Base-by-base conservation (phyloP, 2,113 vertebrate genomes). In the Cinclus cinclus region DNA sequence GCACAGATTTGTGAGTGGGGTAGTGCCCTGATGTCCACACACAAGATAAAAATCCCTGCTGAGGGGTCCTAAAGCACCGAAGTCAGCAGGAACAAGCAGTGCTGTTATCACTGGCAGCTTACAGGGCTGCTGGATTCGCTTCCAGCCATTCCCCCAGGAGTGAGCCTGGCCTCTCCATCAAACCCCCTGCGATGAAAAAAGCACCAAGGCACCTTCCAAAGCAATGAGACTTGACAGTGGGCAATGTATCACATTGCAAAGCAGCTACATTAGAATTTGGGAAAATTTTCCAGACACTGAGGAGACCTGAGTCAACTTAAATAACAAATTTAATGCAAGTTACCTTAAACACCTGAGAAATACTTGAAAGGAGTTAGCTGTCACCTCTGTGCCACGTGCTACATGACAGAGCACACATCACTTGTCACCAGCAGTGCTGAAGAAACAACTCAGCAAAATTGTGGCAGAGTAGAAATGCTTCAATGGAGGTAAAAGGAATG, bases 1-100 rank as follows among this genome's bases (percentile, higher is more conserved):
- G 0, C 58, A 12, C 0, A 1, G 75, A 14, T 2, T 2, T 0
- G 52, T 1, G 15, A 8, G 1, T 0, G 22, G 63, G 9, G 0
- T 14, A 49, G 41, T 0, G 24, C 31, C 15, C 39, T 8, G 1
- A 28, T 6, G 52, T 3, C 37, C 28, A 70, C 56, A 8, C 20
- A 15, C 2, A 0, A 1, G 5, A 8, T 37, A 13, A 1, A 11
- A 20, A 25, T 8, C n/a, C 2, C 3, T 3, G 7, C 0, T 11
- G 31, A 2, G 11, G 2, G 7, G 7, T 13, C 50, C n/a, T 21
- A 4, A 30, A 25, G 1, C 62, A 70, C 24, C 58, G 71, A 21
- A 47, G 77, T 1, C 59, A 14, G 37, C 41, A 31, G 20, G 58
- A 37, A 11, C 39, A 30, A 8, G 14, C 30, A 15, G 24, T 6